phyloP scores from a whole-genome alignment of 1,140 invertebrate species.

The Brachionus sp. region DNA sequence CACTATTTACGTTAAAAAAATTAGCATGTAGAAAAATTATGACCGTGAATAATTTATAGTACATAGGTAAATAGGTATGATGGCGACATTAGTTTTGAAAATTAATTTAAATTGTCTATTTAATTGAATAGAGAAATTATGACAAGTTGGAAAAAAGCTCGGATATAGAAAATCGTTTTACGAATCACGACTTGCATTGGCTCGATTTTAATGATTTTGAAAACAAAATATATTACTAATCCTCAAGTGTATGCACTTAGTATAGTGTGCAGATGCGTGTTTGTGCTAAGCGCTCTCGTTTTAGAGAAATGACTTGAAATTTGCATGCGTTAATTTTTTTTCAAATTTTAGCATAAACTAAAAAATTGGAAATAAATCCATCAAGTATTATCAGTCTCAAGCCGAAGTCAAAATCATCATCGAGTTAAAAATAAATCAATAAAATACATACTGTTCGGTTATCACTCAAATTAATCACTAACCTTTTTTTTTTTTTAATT shows the following conservation, averaged over 20 bases:
- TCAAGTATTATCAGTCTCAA: background rate
- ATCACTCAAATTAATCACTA: no score
- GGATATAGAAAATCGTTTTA: background rate
- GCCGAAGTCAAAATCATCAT: background rate
- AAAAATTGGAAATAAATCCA: background rate
- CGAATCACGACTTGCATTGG: background rate
- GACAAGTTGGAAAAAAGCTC: background rate
- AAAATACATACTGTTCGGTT: no score
- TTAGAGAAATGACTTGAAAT: background rate
- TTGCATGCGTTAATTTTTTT: conserved; percentile 23
- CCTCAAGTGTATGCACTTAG: background rate
- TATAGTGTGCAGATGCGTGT: background rate
- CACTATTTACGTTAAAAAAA: background rate
- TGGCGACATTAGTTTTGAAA: conserved; percentile 19
- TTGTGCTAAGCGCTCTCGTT: background rate
- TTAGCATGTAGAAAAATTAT: background rate
- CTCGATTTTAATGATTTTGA: background rate
- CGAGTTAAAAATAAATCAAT: background rate
- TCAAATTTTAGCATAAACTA: background rate
- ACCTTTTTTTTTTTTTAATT: no score
- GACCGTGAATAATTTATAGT: conserved; percentile 1
- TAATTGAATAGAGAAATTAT: background rate
- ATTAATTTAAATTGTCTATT: background rate
- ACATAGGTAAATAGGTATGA: background rate
- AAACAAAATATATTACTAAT: background rate